Conservation (phyloP, 2,888 invertebrate genomes). For the Latheticus oryzae region DNA sequence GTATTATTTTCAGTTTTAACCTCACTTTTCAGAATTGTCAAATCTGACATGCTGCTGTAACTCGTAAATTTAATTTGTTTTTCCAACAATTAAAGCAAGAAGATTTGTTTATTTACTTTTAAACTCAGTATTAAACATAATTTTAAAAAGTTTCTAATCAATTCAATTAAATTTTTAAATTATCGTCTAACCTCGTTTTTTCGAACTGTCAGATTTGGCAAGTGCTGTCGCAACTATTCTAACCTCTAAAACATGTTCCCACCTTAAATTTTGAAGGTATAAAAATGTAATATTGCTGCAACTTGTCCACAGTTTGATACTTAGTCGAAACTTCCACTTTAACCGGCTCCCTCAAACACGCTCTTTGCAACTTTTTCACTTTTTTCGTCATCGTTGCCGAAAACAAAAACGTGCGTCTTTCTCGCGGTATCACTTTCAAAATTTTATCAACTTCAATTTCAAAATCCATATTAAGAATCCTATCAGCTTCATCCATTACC, state of each 20-base stretch:
- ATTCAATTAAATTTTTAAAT: too few relatives aligned
- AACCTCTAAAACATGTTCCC: background rate
- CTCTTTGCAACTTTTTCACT: constrained; percentile 94
- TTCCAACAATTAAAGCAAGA: too few relatives aligned
- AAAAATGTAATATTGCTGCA: constrained; percentile 86
- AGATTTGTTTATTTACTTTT: too few relatives aligned
- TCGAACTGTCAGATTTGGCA: too few relatives aligned
- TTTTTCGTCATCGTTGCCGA: constrained; percentile 99
- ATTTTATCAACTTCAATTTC: constrained; percentile 98
- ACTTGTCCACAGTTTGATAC: constrained; percentile 97
- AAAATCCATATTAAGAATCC: constrained; percentile 99
- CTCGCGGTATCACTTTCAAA: constrained; percentile 88
- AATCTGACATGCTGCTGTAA: too few relatives aligned
- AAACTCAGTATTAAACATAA: too few relatives aligned
- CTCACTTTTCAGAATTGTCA: too few relatives aligned
- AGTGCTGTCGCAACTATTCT: background rate
- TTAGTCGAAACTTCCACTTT: constrained; percentile 96
- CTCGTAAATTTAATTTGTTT: too few relatives aligned
- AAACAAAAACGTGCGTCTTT: constrained; percentile 92
- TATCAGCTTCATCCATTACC: constrained; percentile 99
- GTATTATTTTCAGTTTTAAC: too few relatives aligned
- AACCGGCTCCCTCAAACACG: constrained; percentile 93
- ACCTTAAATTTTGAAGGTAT: constrained; percentile 27
- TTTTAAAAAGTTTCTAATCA: too few relatives aligned
- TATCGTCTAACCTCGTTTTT: too few relatives aligned